Evolutionary conservation across 2,888 invertebrate species (phyloP).

Genomic region (Macropis europaea): DNA sequence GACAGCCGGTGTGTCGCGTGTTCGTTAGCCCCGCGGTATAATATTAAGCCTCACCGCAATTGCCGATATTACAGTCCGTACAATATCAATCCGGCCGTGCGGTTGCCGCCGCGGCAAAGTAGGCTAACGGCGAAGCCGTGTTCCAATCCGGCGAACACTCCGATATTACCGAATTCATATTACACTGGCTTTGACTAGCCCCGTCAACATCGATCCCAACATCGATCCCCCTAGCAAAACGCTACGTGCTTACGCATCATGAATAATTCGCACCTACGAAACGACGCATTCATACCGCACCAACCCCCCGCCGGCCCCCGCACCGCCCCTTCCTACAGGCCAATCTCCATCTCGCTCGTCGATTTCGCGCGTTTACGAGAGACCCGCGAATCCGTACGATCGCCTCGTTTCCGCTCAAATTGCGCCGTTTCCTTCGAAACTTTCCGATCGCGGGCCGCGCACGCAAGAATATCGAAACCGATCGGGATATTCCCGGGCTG

Average conservation of each 20-base stretch:
- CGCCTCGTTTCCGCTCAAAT: not conserved
- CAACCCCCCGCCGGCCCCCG: too few relatives aligned
- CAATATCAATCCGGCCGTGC: conserved; percentile 43
- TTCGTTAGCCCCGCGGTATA: not conserved
- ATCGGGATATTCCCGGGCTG: too few relatives aligned
- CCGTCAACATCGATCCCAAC: conserved; percentile 52
- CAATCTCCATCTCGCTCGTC: not conserved
- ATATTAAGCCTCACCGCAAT: conserved; percentile 33
- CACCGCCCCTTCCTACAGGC: too few relatives aligned
- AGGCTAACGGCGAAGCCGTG: conserved; percentile 32
- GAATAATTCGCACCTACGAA: conserved; percentile 36
- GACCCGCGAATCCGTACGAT: not conserved
- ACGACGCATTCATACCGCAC: conserved; percentile 34
- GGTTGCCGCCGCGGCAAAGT: conserved; percentile 37
- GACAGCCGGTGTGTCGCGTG: not conserved
- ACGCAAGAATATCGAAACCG: too few relatives aligned
- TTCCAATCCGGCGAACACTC: conserved; percentile 27
- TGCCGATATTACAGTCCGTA: conserved; percentile 35
- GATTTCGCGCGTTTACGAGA: not conserved
- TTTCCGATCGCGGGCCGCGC: not conserved
- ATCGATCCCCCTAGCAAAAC: conserved; percentile 6
- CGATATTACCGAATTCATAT: conserved; percentile 49
- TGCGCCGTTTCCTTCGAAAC: not conserved
- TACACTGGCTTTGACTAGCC: conserved; percentile 41
- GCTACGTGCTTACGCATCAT: conserved; percentile 25